Percentiles rank a stretch among this genome's conserved stretches.
These are phyloP conservation scores for Leptinotarsa defecta DNA, from an alignment of 1,140 invertebrate species.

Conservation along the genomic window DNA sequence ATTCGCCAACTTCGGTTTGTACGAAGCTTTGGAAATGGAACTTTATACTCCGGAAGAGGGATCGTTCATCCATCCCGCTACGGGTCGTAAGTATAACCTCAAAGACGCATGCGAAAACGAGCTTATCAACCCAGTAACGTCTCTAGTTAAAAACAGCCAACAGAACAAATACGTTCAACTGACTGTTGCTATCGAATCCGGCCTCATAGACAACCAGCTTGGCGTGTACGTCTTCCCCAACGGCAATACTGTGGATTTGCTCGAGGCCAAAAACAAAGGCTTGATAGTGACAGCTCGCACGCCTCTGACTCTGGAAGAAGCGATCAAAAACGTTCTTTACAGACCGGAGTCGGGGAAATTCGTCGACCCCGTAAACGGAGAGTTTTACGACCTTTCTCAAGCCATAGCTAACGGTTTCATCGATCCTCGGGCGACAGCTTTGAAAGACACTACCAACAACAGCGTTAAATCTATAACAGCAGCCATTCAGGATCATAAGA, in stretches of 20 bases:
- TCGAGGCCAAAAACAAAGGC: constrained; percentile 72
- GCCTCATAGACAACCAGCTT: constrained; percentile 73
- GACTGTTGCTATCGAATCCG: constrained; percentile 73
- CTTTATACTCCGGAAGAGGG: constrained; percentile 75
- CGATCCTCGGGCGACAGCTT: constrained; percentile 74
- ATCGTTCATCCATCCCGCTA: constrained; percentile 81
- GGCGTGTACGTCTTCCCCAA: constrained; percentile 72
- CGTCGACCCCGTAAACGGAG: constrained; percentile 73
- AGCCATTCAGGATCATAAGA: constrained; percentile 79
- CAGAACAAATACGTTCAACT: constrained; percentile 74
- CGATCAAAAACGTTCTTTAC: constrained; percentile 76
- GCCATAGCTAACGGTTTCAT: constrained; percentile 75
- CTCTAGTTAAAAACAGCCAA: constrained; percentile 76
- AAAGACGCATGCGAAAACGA: constrained; percentile 78
- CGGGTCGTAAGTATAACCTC: constrained; percentile 76
- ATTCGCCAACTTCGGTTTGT: constrained; percentile 76
- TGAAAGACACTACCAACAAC: constrained; percentile 76
- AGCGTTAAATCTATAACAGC: constrained; percentile 72
- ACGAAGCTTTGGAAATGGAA: constrained; percentile 82
- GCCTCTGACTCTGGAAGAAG: constrained; percentile 76
- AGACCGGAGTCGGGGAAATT: constrained; percentile 78
- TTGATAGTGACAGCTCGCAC: constrained; percentile 75
- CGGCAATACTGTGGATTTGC: constrained; percentile 66
- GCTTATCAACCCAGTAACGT: constrained; percentile 79
- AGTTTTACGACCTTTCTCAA: constrained; percentile 71